Percentiles rank a stretch among this genome's conserved stretches.
These are phyloP conservation scores for Tipula vernalis DNA, from an alignment of 2,888 invertebrate species.

Conservation along the genomic window DNA sequence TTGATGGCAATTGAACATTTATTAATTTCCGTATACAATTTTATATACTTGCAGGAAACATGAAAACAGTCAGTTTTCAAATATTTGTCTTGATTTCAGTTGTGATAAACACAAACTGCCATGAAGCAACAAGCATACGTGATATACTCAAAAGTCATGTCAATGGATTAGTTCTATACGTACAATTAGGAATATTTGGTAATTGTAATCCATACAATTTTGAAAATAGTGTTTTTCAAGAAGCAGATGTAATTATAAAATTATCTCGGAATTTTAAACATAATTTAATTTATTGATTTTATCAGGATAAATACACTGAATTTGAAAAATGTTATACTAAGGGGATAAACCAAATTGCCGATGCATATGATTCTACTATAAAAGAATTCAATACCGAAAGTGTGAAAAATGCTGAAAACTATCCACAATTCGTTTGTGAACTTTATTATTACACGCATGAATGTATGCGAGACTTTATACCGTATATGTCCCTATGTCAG, in stretches of 20 bases:
- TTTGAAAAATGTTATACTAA: background rate
- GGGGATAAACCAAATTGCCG: background rate
- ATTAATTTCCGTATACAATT: too few species aligned
- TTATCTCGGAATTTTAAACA: background rate
- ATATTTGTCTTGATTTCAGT: background rate
- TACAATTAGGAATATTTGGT: background rate
- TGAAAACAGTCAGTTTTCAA: background rate
- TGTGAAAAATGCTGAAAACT: background rate
- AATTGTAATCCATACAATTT: background rate
- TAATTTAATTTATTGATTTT: background rate
- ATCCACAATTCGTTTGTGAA: background rate
- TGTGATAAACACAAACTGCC: background rate
- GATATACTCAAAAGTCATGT: background rate
- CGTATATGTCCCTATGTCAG: background rate
- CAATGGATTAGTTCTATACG: background rate
- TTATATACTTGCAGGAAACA: background rate
- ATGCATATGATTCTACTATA: background rate
- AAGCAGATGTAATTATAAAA: background rate
- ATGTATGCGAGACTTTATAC: background rate
- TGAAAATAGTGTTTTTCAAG: background rate
- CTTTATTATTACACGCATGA: background rate
- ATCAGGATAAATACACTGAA: background rate
- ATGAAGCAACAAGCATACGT: background rate
- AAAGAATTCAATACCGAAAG: background rate
- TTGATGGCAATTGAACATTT: too few species aligned